Base-by-base conservation (phyloP, 2,888 invertebrate species). In the Phytoseiulus persimilis region DNA sequence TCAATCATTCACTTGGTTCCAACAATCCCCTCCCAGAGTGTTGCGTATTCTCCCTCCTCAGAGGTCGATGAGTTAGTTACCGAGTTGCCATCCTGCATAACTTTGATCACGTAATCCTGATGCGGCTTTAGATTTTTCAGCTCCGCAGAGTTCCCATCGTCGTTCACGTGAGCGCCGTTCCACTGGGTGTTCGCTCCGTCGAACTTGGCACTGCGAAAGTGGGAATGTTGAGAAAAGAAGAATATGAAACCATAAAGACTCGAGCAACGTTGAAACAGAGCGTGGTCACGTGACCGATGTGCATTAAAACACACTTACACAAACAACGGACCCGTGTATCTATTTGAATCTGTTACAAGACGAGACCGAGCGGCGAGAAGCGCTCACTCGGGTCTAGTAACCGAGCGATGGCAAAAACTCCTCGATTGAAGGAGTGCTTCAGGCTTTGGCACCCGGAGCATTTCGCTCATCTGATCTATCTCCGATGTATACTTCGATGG, bases 61-160 rank as follows among this genome's bases (percentile, higher is more conserved):
- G 31, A 23, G 23, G 83, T 83, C 11, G 39, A 11, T 31, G 33
- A 11, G 9, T 33, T 45, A 32, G 11, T 87, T 33, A 87, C 87
- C 87, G 32, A 87, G 33, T 33, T 87, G 87, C 45, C 45, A 87
- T 87, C 87, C 39, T 87, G 87, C 33, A 87, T 87, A 1, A 87
- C 32, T 87, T 32, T 87, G 45, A 87, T 45, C 9, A 87, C 87
- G 33, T 87, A 87, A n/a, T 87, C 32, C 28, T 87, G 87, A 9
- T 87, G 32, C 32, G 87, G 87, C 32, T 45, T 33, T 5, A 87
- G 87, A 33, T 33, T 87, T 31, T 18, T 87, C 11, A 87, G 39
- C 0, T 33, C 45, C 0, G 45, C 87, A 28, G 87, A 87, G 39
- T 32, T 45, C 45, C 87, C 87, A 45, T 87, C 87, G n/a, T 87